These are phyloP conservation scores for Cryptotis parvus DNA, from an alignment of 2,113 vertebrate species.

Conservation along the genomic window DNA sequence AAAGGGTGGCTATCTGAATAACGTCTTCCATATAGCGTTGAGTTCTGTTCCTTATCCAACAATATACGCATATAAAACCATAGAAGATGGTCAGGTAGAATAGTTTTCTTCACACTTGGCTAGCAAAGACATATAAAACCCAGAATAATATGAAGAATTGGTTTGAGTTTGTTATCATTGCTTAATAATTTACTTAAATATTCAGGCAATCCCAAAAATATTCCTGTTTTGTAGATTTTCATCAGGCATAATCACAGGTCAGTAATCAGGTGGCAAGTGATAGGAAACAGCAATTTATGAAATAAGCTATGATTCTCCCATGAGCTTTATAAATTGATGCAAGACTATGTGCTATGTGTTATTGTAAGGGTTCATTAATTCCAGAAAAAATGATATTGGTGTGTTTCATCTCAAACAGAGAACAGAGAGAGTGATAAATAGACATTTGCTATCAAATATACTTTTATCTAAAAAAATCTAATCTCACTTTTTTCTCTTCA, in stretches of 20 bases:
- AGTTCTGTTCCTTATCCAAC: slow-evolving; percentile 66
- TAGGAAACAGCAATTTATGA: not conserved
- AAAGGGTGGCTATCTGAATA: slow-evolving; percentile 46
- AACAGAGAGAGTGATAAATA: not conserved
- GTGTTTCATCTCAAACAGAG: not conserved
- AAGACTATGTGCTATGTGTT: not conserved
- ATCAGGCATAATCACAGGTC: slow-evolving; percentile 20
- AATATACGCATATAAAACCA: slow-evolving; percentile 53
- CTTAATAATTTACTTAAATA: not conserved
- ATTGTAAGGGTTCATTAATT: not conserved
- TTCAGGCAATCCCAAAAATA: slow-evolving; percentile 52
- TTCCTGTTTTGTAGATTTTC: slow-evolving; percentile 13
- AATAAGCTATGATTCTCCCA: not conserved
- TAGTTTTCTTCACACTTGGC: not conserved
- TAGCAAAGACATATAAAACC: not conserved
- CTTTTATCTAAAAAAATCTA: not conserved
- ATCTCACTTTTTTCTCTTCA: not conserved
- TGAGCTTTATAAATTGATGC: not conserved
- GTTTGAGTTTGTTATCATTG: not conserved
- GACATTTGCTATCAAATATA: not conserved
- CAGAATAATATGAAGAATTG: not conserved
- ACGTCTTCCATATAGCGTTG: slow-evolving; percentile 28
- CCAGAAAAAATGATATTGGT: not conserved
- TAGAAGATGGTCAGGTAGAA: not conserved
- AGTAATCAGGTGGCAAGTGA: not conserved